Evolutionary conservation across 1,140 invertebrate species (phyloP).

Genomic region (Halictus rubicundus): DNA sequence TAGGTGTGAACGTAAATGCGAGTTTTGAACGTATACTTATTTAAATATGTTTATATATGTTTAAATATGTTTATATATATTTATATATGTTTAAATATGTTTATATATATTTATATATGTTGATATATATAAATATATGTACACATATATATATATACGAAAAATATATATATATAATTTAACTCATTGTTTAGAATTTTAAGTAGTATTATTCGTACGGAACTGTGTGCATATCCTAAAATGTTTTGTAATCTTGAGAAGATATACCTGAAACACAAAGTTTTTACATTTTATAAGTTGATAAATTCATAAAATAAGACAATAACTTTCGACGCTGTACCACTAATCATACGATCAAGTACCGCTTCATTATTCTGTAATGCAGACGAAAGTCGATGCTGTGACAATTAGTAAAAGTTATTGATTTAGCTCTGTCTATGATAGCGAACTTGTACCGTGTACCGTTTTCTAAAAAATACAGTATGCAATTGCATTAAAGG

Average conservation of each 20-base stretch:
- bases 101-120: too few species aligned
- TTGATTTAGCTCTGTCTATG: background rate
- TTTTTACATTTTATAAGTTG: slow-evolving; percentile 37
- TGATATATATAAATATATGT: too few species aligned
- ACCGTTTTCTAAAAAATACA: slow-evolving; percentile 10
- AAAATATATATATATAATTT: background rate
- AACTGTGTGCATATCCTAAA: slow-evolving; percentile 16
- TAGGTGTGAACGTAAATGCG: background rate
- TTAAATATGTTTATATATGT: slow-evolving; percentile 21
- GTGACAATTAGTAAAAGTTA: background rate
- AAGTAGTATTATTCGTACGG: slow-evolving; percentile 20
- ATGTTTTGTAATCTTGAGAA: slow-evolving; percentile 17
- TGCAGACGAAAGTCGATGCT: background rate
- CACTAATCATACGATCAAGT: background rate
- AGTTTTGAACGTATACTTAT: slow-evolving; percentile 20
- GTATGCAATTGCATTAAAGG: background rate
- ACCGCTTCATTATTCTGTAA: background rate
- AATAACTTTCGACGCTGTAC: slow-evolving; percentile 32
- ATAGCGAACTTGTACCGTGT: slow-evolving; percentile 1
- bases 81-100: background rate
- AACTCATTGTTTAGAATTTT: slow-evolving; percentile 17
- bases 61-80: background rate
- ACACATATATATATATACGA: too few species aligned
- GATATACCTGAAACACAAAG: background rate
- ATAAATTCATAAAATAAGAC: slow-evolving; percentile 30